These are phyloP conservation scores for Marcusenius ussheri DNA, from an alignment of 2,113 vertebrate species.

Conservation along the genomic window DNA sequence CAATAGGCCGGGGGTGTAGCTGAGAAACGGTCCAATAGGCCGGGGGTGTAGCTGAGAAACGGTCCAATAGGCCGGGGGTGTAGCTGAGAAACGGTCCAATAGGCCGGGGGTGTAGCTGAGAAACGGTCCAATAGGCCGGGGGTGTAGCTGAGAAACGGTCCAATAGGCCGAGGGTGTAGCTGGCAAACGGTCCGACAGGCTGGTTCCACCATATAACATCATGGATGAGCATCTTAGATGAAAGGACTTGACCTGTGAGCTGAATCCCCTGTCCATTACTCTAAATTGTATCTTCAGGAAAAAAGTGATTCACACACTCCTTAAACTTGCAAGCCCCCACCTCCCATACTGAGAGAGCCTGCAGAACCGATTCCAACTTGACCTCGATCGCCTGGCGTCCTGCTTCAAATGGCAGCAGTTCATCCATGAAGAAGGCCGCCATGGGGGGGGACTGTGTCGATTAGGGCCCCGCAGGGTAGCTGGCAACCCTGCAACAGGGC, in stretches of 20 bases:
- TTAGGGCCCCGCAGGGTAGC: background rate
- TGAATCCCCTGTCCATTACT: constrained; percentile 24
- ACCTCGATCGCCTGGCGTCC: background rate
- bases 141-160: background rate
- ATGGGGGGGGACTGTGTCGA: background rate
- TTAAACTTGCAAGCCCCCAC: background rate
- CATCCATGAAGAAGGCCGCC: background rate
- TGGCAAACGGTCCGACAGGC: background rate
- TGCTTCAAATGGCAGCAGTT: background rate
- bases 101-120: too few relatives aligned
- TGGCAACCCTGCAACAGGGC: background rate
- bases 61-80: too few relatives aligned
- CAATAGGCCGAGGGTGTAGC: background rate
- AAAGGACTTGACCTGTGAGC: background rate
- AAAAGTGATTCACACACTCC: constrained; percentile 7
- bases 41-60: too few relatives aligned
- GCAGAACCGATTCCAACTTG: background rate
- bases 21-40: too few relatives aligned
- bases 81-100: too few relatives aligned
- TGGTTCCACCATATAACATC: background rate
- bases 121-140: too few relatives aligned
- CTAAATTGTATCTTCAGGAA: constrained; percentile 31
- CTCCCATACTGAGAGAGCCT: background rate
- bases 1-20: too few relatives aligned
- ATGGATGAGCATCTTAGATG: background rate